Base-by-base conservation (phyloP, 2,888 invertebrate genomes). In the Aphodius granarius region DNA sequence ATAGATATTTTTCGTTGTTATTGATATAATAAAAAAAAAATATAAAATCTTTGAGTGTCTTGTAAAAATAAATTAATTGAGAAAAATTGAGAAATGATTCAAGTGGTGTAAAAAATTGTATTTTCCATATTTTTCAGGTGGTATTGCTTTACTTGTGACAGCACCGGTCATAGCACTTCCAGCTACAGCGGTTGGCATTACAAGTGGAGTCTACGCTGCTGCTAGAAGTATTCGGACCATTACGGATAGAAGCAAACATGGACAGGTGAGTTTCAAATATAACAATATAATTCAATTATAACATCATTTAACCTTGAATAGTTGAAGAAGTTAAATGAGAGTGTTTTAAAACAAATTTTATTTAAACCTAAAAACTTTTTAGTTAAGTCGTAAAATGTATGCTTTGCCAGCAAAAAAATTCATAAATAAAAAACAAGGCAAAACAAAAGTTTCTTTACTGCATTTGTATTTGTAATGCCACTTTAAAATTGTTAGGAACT, bases 401-500 rank as follows among this genome's bases (percentile, higher is more conserved):
- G n/a, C n/a, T n/a, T n/a, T n/a, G n/a, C n/a, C n/a, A n/a, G n/a
- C n/a, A n/a, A n/a, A n/a, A n/a, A n/a, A n/a, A n/a, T n/a, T n/a
- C n/a, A n/a, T n/a, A n/a, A n/a, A n/a, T n/a, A n/a, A n/a, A n/a
- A n/a, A n/a, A n/a, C n/a, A n/a, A n/a, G n/a, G n/a, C n/a, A n/a
- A n/a, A n/a, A n/a, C n/a, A n/a, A n/a, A n/a, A n/a, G n/a, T n/a
- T n/a, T n/a, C n/a, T n/a, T n/a, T n/a, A n/a, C n/a, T n/a, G n/a
- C n/a, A n/a, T n/a, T n/a, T n/a, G n/a, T n/a, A n/a, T 23, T 6
- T 23, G 23, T 23, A 23, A 6, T 23, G 23, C 23, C 23, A 6
- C 4, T 23, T 23, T 23, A 23, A 23, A 23, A 23, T 23, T 23
- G 5, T 23, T 23, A 79, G 77, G 73, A 74, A 16, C 86, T 90